Conservation (phyloP, 2,113 vertebrate genomes). For the Euleptes europaea region DNA sequence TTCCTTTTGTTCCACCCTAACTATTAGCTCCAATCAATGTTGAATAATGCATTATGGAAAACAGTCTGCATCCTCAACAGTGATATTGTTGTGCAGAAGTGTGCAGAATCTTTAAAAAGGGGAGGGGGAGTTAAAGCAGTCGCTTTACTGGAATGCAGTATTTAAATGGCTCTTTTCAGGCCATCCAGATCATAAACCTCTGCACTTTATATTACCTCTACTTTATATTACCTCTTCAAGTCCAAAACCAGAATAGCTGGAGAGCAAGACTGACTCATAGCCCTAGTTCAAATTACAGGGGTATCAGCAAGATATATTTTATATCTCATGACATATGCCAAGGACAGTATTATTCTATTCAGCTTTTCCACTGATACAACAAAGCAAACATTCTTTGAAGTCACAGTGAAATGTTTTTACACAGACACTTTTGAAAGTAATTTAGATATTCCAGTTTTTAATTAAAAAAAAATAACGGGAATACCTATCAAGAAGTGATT, state of each 20-base stretch:
- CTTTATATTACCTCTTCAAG: background rate
- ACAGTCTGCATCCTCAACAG: fast-evolving
- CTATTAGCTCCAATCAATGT: background rate
- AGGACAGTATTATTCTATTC: background rate
- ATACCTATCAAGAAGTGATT: background rate
- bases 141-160: background rate
- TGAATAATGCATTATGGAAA: constrained; percentile 3
- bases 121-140: background rate
- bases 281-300: background rate
- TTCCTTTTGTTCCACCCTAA: background rate
- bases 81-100: background rate
- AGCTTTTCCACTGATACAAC: background rate
- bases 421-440: background rate
- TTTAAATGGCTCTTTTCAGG: background rate
- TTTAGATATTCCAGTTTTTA: background rate
- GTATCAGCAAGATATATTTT: background rate
- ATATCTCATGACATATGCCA: background rate
- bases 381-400: background rate
- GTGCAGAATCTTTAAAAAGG: background rate
- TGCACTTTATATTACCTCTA: background rate
- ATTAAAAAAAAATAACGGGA: background rate
- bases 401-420: background rate
- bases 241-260: background rate
- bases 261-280: background rate
- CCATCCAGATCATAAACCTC: constrained; percentile 24